A percentile compares a stretch with the other conserved stretches of the same genome.
phyloP scores from a whole-genome alignment of 2,888 invertebrate genomes.

The Odontocolon sp. region DNA sequence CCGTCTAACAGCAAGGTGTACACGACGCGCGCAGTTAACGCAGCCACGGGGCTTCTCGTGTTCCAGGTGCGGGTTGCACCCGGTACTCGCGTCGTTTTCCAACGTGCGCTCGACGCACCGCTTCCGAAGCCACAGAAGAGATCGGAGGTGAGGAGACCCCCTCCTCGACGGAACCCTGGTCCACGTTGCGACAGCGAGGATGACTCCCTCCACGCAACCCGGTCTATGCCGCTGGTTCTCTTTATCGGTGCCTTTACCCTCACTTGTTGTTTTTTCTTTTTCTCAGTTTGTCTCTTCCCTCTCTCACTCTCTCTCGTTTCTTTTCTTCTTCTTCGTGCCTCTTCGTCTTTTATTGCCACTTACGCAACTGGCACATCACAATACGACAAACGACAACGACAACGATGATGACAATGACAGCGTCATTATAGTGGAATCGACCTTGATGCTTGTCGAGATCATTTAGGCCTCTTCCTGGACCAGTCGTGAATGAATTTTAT shows the following conservation, averaged over 20 bases:
- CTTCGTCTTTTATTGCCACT: conserved; percentile 71
- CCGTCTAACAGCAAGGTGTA: background rate
- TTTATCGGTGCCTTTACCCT: conserved; percentile 64
- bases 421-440: conserved; percentile 33
- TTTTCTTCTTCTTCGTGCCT: conserved; percentile 31
- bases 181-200: conserved; percentile 60
- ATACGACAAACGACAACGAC: conserved; percentile 60
- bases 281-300: conserved; percentile 38
- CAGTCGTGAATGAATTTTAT: conserved; percentile 5
- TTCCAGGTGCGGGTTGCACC: conserved; percentile 60
- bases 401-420: conserved; percentile 52
- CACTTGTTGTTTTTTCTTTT: conserved; percentile 59
- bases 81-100: conserved; percentile 62
- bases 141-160: conserved; percentile 82
- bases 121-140: conserved; percentile 59
- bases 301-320: conserved; percentile 40
- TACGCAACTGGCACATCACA: conserved; percentile 75
- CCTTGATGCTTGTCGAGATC: conserved; percentile 26
- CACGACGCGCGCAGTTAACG: conserved; percentile 46
- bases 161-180: conserved; percentile 74
- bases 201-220: conserved; percentile 59
- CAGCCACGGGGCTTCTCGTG: conserved; percentile 56
- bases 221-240: conserved; percentile 60
- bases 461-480: background rate
- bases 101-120: conserved; percentile 60